These are phyloP conservation scores for Drosophila arizonae DNA, from an alignment of 1,140 invertebrate genomes.

Conservation along the genomic window DNA sequence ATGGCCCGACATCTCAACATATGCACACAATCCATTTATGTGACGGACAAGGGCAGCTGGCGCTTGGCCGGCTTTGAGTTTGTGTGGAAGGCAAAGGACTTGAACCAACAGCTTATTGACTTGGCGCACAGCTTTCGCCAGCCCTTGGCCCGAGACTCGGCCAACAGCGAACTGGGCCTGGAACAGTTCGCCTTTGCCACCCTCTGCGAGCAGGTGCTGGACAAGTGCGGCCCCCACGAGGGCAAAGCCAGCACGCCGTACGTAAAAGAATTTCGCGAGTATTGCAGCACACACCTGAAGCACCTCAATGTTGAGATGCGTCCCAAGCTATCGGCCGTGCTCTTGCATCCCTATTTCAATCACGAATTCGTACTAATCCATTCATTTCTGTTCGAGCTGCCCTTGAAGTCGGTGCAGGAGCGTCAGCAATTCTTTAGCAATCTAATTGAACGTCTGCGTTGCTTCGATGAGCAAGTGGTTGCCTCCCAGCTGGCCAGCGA, in stretches of 20 bases:
- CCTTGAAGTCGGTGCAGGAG: constrained; percentile 89
- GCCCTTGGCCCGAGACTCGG: constrained; percentile 86
- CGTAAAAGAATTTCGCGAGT: constrained; percentile 87
- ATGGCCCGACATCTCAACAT: constrained; percentile 92
- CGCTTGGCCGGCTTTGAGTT: constrained; percentile 92
- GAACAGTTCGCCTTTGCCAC: constrained; percentile 92
- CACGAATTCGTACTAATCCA: constrained; percentile 92
- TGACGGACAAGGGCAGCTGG: constrained; percentile 91
- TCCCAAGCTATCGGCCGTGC: constrained; percentile 85
- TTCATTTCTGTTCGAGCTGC: constrained; percentile 91
- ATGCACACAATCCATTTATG: constrained; percentile 90
- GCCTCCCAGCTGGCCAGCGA: constrained; percentile 89
- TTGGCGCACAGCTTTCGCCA: constrained; percentile 86
- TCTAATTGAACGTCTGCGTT: constrained; percentile 86
- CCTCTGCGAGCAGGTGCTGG: constrained; percentile 89
- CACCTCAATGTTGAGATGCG: constrained; percentile 85
- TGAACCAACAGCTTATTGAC: constrained; percentile 87
- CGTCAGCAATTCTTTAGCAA: constrained; percentile 90
- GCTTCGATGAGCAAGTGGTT: constrained; percentile 90
- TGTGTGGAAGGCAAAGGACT: constrained; percentile 87
- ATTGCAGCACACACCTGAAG: constrained; percentile 87
- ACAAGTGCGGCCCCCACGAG: constrained; percentile 78
- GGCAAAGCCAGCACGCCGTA: constrained; percentile 82
- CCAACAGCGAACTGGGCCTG: constrained; percentile 83
- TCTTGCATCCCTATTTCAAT: constrained; percentile 90